Conservation (phyloP, 2,888 invertebrate species). For the Phlogophora meticulosa region DNA sequence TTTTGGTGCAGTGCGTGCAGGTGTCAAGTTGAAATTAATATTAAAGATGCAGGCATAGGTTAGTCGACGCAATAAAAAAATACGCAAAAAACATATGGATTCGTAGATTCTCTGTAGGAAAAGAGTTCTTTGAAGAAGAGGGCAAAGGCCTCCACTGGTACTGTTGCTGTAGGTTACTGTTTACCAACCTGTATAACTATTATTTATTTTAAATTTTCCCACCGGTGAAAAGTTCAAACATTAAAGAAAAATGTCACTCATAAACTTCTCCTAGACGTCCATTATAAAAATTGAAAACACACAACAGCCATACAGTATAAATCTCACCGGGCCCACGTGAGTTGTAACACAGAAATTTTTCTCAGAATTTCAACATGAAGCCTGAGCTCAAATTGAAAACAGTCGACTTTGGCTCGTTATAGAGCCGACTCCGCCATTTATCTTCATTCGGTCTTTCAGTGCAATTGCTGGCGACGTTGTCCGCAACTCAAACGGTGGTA, state of each 20-base stretch:
- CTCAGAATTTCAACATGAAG: constrained; percentile 81
- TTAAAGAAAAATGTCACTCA: constrained; percentile 41
- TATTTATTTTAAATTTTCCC: too few species aligned
- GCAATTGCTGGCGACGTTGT: constrained; percentile 87
- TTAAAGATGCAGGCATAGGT: too few species aligned
- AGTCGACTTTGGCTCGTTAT: constrained; percentile 89
- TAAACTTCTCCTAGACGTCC: constrained; percentile 45
- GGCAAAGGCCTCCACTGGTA: too few species aligned
- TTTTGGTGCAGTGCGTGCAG: too few species aligned
- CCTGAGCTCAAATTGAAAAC: constrained; percentile 87
- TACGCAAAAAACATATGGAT: too few species aligned
- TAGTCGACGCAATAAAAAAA: too few species aligned
- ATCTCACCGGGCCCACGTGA: constrained; percentile 42
- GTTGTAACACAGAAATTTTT: constrained; percentile 70
- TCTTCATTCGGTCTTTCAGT: constrained; percentile 90
- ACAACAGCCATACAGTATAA: constrained; percentile 46
- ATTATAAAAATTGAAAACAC: constrained; percentile 61
- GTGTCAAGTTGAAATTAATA: too few species aligned
- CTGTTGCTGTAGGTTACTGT: too few species aligned
- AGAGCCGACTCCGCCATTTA: constrained; percentile 87
- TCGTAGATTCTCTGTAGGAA: too few species aligned
- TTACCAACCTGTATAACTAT: too few species aligned
- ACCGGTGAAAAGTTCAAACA: constrained; percentile 10
- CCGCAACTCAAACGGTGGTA: constrained; percentile 88
- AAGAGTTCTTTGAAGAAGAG: too few species aligned